Evolutionary conservation across 2,113 vertebrate species (phyloP), one percentile per base, ranked within the genome.

Genomic region (Clinocottus analis): DNA sequence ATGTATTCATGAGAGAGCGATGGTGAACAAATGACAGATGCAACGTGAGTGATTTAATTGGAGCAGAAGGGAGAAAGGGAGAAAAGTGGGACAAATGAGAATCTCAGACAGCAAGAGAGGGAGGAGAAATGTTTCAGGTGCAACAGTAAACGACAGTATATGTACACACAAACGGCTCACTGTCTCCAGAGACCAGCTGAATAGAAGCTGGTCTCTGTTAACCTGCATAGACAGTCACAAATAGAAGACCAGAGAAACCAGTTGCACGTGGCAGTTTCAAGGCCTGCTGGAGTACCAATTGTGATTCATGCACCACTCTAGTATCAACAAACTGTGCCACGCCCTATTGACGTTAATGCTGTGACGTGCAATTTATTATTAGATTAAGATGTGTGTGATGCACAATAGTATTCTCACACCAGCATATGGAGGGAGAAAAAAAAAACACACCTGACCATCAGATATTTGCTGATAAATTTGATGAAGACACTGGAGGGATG

Each of bases 401-500:
- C 61, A 84, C 14, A 78, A 60, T 47, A 27, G 85, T 71, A 82
- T 75, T 75, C 66, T 67, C 82, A 87, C 78, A 80, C 29, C 65
- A 45, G 67, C 67, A 68, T 60, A 85, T 53, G 66, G 67, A 45
- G 25, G 37, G 58, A 29, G n/a, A n/a, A 33, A 59, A 56, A 27
- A 29, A 65, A 74, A 85, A 87, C 83, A 85, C 62, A 88, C 82
- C 88, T 92, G 85, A 85, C 73, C 71, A 80, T 83, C 82, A 84
- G 80, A 87, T 78, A 87, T 76, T 73, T 81, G 89, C 77, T 87
- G 89, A 87, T 87, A 90, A 51, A 83, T 87, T 74, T 82, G 86
- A 87, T 89, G 84, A 85, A 41, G 79, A 87, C 82, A 85, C 85
- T 90, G 80, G 80, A 91, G 49, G 72, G 80, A 89, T 90, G 85